Evolutionary conservation across 2,113 vertebrate species (phyloP).

Genomic region (Azemiops feae): DNA sequence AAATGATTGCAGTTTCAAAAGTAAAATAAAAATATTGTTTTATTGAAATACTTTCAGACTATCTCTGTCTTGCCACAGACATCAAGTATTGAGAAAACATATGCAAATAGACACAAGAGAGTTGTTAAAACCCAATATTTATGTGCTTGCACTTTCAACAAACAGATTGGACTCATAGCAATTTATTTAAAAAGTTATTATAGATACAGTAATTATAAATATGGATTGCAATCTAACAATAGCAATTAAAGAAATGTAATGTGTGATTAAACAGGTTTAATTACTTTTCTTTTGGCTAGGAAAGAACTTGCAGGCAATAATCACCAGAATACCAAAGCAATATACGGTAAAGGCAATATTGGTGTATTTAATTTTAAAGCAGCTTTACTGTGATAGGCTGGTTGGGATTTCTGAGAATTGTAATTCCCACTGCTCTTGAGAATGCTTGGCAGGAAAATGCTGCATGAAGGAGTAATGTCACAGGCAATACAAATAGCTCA

Average conservation of each 20-base stretch:
- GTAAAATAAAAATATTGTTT: not conserved
- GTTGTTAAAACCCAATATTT: not conserved
- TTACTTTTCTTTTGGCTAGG: not conserved
- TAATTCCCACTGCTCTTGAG: not conserved
- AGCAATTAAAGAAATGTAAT: not conserved
- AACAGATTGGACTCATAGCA: not conserved
- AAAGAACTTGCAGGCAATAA: not conserved
- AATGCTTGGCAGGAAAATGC: not conserved
- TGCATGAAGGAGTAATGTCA: not conserved
- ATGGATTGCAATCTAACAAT: not conserved
- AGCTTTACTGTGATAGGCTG: not conserved
- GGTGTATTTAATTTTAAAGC: not conserved
- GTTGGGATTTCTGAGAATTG: not conserved
- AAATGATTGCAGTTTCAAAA: not conserved
- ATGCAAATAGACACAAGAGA: not conserved
- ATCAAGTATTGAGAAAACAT: not conserved
- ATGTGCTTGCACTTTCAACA: not conserved
- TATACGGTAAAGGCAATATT: not conserved
- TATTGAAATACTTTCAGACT: not conserved
- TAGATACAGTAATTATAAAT: not conserved
- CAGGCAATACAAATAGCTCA: not conserved
- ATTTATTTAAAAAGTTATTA: not conserved
- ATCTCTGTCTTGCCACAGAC: constrained; percentile 13
- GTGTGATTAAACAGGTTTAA: not conserved
- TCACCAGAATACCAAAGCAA: not conserved